phyloP scores from a whole-genome alignment of 2,113 vertebrate species.

The Tetraodon nigroviridis region DNA sequence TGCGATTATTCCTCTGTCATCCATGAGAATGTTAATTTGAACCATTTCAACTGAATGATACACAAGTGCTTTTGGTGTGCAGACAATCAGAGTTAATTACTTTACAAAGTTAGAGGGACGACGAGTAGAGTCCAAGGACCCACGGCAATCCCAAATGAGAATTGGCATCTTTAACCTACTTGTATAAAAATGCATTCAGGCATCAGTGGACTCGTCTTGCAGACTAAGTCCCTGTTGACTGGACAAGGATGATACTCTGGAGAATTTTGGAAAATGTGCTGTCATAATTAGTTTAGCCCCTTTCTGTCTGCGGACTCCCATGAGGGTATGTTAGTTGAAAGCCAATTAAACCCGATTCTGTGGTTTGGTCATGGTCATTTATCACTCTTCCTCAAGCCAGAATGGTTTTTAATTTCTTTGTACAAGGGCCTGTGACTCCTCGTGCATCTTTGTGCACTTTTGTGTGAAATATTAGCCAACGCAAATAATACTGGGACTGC shows the following conservation, averaged over 20 bases:
- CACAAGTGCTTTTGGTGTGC: conserved; percentile 11
- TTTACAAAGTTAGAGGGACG: conserved; percentile 16
- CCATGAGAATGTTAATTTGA: conserved; percentile 48
- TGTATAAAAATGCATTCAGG: conserved; percentile 42
- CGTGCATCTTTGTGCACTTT: conserved; percentile 18
- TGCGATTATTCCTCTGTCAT: conserved; percentile 48
- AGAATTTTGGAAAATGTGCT: conserved; percentile 38
- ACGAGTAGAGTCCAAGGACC: conserved; percentile 4
- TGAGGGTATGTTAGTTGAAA: conserved; percentile 31
- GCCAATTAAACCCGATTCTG: conserved; percentile 40
- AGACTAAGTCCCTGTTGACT: conserved; percentile 40
- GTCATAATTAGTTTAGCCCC: conserved; percentile 42
- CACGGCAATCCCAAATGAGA: conserved; percentile 17
- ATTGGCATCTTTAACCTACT: conserved; percentile 40
- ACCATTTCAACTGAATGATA: conserved; percentile 38
- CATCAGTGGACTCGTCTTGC: conserved; percentile 25
- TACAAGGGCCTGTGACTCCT: conserved; percentile 21
- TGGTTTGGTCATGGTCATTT: conserved; percentile 22
- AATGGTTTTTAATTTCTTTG: conserved; percentile 24
- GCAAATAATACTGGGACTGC: conserved; percentile 10
- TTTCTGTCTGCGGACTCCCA: conserved; percentile 36
- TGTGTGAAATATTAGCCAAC: background rate
- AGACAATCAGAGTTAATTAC: conserved; percentile 24
- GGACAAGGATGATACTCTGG: conserved; percentile 25
- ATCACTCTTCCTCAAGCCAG: conserved; percentile 22